Percentiles rank a stretch among this genome's conserved stretches.
Evolutionary conservation across 2,113 vertebrate species (phyloP).

Genomic region (Anser cygnoides): DNA sequence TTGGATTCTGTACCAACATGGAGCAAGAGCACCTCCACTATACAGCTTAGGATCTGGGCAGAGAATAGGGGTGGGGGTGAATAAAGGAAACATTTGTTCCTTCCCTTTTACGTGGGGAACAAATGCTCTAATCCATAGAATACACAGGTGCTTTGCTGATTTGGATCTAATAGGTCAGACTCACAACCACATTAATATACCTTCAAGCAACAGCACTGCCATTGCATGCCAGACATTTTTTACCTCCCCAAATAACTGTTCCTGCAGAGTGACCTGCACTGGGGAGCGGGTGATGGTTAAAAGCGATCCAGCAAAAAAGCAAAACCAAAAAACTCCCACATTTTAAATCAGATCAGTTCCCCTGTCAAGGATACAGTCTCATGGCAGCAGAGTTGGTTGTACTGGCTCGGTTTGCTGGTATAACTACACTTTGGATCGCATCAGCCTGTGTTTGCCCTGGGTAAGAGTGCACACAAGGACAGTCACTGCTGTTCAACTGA

Average conservation of each 20-base stretch:
- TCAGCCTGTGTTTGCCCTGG: slow-evolving; percentile 15
- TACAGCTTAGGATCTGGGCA: background rate
- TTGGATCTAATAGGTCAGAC: background rate
- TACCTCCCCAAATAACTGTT: background rate
- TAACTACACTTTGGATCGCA: slow-evolving; percentile 10
- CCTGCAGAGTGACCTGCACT: background rate
- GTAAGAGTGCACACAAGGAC: slow-evolving; percentile 64
- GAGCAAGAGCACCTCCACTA: background rate
- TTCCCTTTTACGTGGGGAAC: background rate
- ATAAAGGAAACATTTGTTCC: background rate
- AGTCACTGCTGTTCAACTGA: slow-evolving; percentile 57
- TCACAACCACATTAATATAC: background rate
- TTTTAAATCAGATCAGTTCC: background rate
- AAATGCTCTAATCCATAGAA: background rate
- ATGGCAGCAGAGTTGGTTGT: background rate
- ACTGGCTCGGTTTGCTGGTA: background rate
- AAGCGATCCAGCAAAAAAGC: background rate
- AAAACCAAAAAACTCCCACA: background rate
- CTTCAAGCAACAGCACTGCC: background rate
- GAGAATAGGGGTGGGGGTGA: background rate
- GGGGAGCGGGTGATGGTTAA: background rate
- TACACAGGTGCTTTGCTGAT: background rate
- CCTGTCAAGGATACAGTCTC: background rate
- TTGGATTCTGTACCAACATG: background rate
- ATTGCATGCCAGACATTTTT: background rate